These are phyloP conservation scores for Crambe crambe DNA, from an alignment of 37 sponge, comb jelly and placozoan genomes.

Conservation along the genomic window DNA sequence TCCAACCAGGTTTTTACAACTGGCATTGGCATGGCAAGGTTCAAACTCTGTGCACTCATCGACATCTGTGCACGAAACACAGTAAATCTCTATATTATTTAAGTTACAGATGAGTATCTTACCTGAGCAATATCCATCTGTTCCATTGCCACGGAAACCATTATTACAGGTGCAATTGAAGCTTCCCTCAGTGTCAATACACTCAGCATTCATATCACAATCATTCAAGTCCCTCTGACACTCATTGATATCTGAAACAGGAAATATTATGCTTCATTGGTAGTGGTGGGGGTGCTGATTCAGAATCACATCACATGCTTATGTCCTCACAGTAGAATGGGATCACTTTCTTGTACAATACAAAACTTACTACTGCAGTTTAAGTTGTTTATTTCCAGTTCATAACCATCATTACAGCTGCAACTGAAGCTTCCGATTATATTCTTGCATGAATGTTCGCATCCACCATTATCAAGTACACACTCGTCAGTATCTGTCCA, in stretches of 20 bases:
- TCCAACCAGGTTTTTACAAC: conserved; percentile 45
- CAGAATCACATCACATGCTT: no score
- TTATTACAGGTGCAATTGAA: not conserved
- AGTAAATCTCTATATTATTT: not conserved
- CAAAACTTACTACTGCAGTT: not conserved
- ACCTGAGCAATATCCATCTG: not conserved
- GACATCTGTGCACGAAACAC: conserved; percentile 10
- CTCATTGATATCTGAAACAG: conserved; percentile 9
- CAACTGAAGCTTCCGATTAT: not conserved
- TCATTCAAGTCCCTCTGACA: not conserved
- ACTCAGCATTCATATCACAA: conserved; percentile 13
- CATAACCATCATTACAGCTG: conserved; percentile 5
- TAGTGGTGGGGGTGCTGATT: no score
- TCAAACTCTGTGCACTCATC: conserved; percentile 28
- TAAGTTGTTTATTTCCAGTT: not conserved
- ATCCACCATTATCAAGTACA: not conserved
- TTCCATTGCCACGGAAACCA: conserved; percentile 23
- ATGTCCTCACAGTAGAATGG: no score
- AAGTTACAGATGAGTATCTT: not conserved
- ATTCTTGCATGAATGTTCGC: conserved; percentile 1
- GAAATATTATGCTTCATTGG: not conserved
- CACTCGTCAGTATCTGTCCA: conserved; percentile 8
- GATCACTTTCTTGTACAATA: not conserved
- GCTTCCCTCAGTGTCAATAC: not conserved
- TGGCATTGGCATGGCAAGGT: conserved; percentile 15